Evolutionary conservation across 2,888 invertebrate species (phyloP), one percentile per base, ranked within the genome.

Genomic region (Itoplectis maculator): DNA sequence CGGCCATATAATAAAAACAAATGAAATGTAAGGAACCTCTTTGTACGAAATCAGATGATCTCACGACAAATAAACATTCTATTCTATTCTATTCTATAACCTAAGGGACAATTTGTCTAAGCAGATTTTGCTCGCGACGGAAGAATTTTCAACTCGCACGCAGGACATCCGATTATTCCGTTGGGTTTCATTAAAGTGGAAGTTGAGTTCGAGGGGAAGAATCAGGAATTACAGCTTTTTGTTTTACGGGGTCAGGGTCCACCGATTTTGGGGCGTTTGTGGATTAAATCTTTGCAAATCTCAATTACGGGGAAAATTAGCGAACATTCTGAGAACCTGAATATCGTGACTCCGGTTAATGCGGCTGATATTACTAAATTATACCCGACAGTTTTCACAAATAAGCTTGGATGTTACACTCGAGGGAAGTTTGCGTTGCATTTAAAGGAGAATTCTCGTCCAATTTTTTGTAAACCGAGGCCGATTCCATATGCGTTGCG

Each of bases 401-500:
- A 15, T 29, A 2, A 76, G 54, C 8, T 40, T 0, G 61, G 61
- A 0, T n/a, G 9, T 3, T 61, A 61, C 8, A 61, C 61, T 37
- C 37, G 37, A 3, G 18, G 40, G 1, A 61, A 61, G 37, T 61
- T 61, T 61, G 8, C 37, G n/a, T 13, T 59, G 6, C 59, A 40
- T 35, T 66, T 84, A 11, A 81, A 86, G 49, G 47, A 66, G 7
- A 13, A n/a, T 20, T 47, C 29, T 1, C 9, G n/a, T 29, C 88
- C 88, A 0, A 72, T 78, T 49, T 88, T 87, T 84, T 73, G 84
- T 18, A 87, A 85, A 56, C 81, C 89, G 11, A 72, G 88, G 45
- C 84, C 86, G 0, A 56, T 89, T 6, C 89, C 89, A 1, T 88
- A 85, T 76, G 85, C 88, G 4, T 40, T 89, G 40, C 70, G 81